Evolutionary conservation across 2,888 invertebrate species (phyloP).

Genomic region (Thysanoteuthis rhombus): DNA sequence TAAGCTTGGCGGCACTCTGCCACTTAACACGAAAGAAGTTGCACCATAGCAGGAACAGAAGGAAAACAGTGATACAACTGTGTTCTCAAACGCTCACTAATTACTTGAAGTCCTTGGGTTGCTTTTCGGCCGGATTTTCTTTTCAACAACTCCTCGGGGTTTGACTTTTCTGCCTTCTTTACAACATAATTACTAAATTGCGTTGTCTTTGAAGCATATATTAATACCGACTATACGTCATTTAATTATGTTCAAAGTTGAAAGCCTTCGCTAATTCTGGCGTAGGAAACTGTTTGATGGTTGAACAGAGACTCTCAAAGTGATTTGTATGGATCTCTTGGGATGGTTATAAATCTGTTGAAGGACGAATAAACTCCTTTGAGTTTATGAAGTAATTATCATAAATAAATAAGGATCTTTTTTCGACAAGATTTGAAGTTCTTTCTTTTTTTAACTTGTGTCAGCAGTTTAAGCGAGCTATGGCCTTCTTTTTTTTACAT

Average conservation of each 20-base stretch:
- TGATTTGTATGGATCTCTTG: not conserved
- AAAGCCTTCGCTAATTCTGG: not conserved
- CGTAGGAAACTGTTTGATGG: not conserved
- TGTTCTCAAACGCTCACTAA: not conserved
- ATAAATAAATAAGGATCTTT: not conserved
- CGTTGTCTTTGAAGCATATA: too few species aligned
- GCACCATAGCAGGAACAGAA: not conserved
- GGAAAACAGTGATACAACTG: not conserved
- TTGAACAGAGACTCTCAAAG: not conserved
- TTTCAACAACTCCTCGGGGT: not conserved
- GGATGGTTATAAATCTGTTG: not conserved
- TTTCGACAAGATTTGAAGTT: not conserved
- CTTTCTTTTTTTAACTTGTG: too few species aligned
- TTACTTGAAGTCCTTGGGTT: not conserved
- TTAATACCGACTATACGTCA: too few species aligned
- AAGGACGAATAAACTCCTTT: not conserved
- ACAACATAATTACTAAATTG: too few species aligned
- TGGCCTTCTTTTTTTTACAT: too few species aligned
- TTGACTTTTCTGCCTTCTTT: too few species aligned
- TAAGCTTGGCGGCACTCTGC: not conserved
- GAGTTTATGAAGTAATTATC: not conserved
- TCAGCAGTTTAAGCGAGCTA: too few species aligned
- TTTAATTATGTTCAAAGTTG: not conserved
- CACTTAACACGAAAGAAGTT: not conserved
- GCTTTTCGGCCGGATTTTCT: not conserved